A percentile compares a stretch with the other conserved stretches of the same genome.
phyloP scores from a whole-genome alignment of 1,140 invertebrate genomes.

The Drosophila bocki region DNA sequence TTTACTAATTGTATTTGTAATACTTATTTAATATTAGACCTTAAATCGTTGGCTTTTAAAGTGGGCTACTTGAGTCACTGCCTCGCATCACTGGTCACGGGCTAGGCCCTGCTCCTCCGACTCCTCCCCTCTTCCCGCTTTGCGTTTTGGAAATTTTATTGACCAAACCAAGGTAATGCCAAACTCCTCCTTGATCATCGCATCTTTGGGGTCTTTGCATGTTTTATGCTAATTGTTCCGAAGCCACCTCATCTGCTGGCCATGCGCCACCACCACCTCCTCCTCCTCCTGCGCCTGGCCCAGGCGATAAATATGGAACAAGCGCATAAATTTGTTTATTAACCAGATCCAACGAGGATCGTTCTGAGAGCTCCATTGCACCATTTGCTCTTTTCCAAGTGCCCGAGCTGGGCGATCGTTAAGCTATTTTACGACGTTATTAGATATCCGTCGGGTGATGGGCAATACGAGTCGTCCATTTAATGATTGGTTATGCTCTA shows the following conservation, averaged over 20 bases:
- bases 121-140: conserved; percentile 17
- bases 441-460: conserved; percentile 44
- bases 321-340: conserved; percentile 72
- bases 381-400: conserved; percentile 43
- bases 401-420: conserved; percentile 56
- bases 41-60: background rate
- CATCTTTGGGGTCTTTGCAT: conserved; percentile 34
- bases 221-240: conserved; percentile 71
- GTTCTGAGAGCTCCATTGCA: conserved; percentile 11
- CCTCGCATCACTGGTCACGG: conserved; percentile 44
- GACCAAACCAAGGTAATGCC: conserved; percentile 39
- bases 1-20: background rate
- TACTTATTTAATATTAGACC: background rate
- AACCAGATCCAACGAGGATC: conserved; percentile 43
- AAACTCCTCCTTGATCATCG: conserved; percentile 16
- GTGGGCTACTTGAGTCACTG: conserved; percentile 42
- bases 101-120: conserved; percentile 11
- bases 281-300: conserved; percentile 1
- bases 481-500: conserved; percentile 57
- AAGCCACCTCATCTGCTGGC: conserved; percentile 24
- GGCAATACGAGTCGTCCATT: conserved; percentile 43
- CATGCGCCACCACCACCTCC: background rate
- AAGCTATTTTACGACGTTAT: conserved; percentile 65
- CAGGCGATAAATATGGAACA: conserved; percentile 68
- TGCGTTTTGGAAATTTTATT: conserved; percentile 62